These are phyloP conservation scores for Rhyzopertha dominica DNA, from an alignment of 1,140 invertebrate genomes.

Conservation along the genomic window DNA sequence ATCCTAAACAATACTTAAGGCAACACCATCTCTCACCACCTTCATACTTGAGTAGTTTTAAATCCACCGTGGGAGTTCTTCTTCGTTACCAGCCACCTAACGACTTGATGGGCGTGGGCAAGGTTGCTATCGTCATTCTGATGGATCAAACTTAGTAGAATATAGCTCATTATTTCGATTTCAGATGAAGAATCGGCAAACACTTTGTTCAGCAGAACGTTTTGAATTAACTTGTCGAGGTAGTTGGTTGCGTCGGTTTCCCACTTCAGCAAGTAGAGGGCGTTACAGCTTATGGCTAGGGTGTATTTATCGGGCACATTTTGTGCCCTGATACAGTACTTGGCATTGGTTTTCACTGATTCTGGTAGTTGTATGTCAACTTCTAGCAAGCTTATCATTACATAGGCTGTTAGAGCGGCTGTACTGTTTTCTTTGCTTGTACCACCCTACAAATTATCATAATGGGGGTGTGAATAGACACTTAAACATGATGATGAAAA, in stretches of 20 bases:
- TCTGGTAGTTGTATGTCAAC: conserved; percentile 47
- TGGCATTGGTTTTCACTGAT: conserved; percentile 47
- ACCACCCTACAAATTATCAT: conserved; percentile 48
- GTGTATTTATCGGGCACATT: conserved; percentile 49
- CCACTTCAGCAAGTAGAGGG: conserved; percentile 52
- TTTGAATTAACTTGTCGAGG: conserved; percentile 30
- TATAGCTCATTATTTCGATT: conserved; percentile 69
- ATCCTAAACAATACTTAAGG: conserved; percentile 45
- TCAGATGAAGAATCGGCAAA: conserved; percentile 24
- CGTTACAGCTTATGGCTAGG: conserved; percentile 55
- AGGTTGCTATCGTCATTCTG: conserved; percentile 54
- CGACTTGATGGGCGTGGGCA: conserved; percentile 50
- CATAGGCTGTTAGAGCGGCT: conserved; percentile 57
- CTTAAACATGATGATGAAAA: no score
- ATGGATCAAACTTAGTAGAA: conserved; percentile 54
- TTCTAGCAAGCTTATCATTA: conserved; percentile 57
- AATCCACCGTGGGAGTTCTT: conserved; percentile 66
- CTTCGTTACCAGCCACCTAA: conserved; percentile 63
- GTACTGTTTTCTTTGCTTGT: conserved; percentile 53
- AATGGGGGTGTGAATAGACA: no score
- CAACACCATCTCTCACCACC: neutral
- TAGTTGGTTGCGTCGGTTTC: conserved; percentile 28
- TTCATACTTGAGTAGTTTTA: conserved; percentile 50
- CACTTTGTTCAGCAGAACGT: conserved; percentile 6
- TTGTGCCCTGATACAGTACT: conserved; percentile 50